phyloP scores from a whole-genome alignment of 2,888 invertebrate genomes.

The Dryomyza anilis region DNA sequence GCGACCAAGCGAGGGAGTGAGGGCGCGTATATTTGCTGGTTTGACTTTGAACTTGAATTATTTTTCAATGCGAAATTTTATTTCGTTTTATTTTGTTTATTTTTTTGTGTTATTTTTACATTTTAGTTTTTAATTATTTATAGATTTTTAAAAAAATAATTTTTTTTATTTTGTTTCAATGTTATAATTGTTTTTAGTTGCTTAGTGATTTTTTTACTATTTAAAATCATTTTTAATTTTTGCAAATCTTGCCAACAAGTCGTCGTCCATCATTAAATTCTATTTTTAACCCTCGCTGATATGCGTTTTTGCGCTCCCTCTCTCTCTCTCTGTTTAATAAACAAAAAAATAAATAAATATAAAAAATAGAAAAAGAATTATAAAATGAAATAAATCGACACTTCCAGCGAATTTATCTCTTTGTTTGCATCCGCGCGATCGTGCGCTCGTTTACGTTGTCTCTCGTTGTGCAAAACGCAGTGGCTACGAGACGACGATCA shows the following conservation, averaged over 20 bases:
- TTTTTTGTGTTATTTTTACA: neutral
- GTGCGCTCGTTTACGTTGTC: too few relatives aligned
- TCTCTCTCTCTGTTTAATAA: constrained; percentile 13
- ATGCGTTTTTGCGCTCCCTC: neutral
- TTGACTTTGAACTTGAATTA: constrained; percentile 60
- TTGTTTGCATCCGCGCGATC: neutral
- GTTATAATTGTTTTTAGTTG: neutral
- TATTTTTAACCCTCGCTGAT: neutral
- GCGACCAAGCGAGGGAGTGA: neutral
- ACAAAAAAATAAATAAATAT: too few relatives aligned
- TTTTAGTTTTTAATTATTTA: neutral
- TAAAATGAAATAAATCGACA: too few relatives aligned
- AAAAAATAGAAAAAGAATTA: too few relatives aligned
- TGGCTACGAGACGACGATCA: too few relatives aligned
- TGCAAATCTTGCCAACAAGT: neutral
- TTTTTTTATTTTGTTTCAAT: neutral
- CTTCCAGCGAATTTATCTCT: too few relatives aligned
- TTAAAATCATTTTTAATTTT: neutral
- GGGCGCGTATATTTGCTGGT: neutral
- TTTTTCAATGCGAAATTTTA: constrained; percentile 36
- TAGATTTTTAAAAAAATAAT: neutral
- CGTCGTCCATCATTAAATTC: neutral
- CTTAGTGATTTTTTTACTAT: neutral
- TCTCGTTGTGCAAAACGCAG: too few relatives aligned
- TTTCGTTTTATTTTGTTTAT: neutral